Conservation (phyloP, 2,888 invertebrate species). For the Melangyna quadrimaculata region DNA sequence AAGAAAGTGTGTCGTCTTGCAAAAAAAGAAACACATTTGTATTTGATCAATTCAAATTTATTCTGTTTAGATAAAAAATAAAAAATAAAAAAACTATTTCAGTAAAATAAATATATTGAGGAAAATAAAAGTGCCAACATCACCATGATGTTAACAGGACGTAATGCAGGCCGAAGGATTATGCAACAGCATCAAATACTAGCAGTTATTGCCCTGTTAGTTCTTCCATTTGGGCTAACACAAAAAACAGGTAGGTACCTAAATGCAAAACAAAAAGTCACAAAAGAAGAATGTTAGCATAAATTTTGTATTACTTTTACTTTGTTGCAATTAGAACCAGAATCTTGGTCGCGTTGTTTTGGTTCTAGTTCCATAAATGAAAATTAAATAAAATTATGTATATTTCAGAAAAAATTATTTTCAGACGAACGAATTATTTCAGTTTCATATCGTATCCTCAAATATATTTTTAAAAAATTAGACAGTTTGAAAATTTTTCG, state of each 20-base stretch:
- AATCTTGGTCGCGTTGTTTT: not conserved
- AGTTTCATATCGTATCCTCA: too few relatives aligned
- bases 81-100: not conserved
- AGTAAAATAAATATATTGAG: not conserved
- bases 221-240: slow-evolving; percentile 40
- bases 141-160: slow-evolving; percentile 36
- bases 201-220: slow-evolving; percentile 24
- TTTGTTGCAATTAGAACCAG: not conserved
- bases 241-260: slow-evolving; percentile 52
- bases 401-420: too few relatives aligned
- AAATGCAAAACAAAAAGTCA: not conserved
- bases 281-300: not conserved
- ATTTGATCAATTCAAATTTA: not conserved
- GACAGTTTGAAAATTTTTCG: too few relatives aligned
- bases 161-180: slow-evolving; percentile 45
- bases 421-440: too few relatives aligned
- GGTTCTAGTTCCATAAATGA: not conserved
- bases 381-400: too few relatives aligned
- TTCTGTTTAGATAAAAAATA: not conserved
- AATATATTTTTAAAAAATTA: too few relatives aligned
- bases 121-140: not conserved
- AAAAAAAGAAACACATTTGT: not conserved
- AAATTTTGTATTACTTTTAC: not conserved
- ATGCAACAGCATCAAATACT: slow-evolving; percentile 39
- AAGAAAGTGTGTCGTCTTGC: not conserved